Conservation (phyloP, 1,140 invertebrate species). For the Leptoteleia sp. region DNA sequence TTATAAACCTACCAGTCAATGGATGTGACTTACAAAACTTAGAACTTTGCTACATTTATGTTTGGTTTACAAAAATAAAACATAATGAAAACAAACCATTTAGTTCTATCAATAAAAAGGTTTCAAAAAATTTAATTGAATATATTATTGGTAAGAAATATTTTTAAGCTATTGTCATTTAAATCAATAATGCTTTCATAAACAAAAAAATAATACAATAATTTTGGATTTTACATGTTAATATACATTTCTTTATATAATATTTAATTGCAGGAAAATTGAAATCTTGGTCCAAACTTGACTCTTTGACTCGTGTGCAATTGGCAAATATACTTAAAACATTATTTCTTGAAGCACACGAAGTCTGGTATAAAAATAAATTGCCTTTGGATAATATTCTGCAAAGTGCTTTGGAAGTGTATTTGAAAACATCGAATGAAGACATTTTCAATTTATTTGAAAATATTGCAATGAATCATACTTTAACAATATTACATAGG, state of each 20-base stretch:
- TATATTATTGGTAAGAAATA: slow-evolving; percentile 22
- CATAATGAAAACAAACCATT: slow-evolving; percentile 32
- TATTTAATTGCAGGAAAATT: slow-evolving; percentile 66
- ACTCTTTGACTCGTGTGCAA: slow-evolving; percentile 58
- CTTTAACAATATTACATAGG: slow-evolving; percentile 75
- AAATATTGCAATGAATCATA: slow-evolving; percentile 77
- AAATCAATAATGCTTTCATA: too few relatives aligned
- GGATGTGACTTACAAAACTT: slow-evolving; percentile 73
- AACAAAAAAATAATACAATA: too few relatives aligned
- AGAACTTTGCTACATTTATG: slow-evolving; percentile 72
- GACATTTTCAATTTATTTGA: slow-evolving; percentile 76
- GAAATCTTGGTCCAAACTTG: slow-evolving; percentile 63
- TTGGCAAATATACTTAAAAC: slow-evolving; percentile 75
- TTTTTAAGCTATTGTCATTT: too few relatives aligned
- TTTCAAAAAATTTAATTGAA: slow-evolving; percentile 11
- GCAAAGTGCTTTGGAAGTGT: slow-evolving; percentile 60
- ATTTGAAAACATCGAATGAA: slow-evolving; percentile 63
- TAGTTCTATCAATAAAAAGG: slow-evolving; percentile 1
- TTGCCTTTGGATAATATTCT: slow-evolving; percentile 67
- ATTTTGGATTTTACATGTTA: too few relatives aligned
- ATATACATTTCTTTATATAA: background rate
- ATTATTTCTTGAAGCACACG: slow-evolving; percentile 76
- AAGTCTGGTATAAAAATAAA: slow-evolving; percentile 71
- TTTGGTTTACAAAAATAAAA: slow-evolving; percentile 73
- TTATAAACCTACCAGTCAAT: slow-evolving; percentile 25